Evolutionary conservation across 2,888 invertebrate species (phyloP).

Genomic region (Drosophila mimetica): DNA sequence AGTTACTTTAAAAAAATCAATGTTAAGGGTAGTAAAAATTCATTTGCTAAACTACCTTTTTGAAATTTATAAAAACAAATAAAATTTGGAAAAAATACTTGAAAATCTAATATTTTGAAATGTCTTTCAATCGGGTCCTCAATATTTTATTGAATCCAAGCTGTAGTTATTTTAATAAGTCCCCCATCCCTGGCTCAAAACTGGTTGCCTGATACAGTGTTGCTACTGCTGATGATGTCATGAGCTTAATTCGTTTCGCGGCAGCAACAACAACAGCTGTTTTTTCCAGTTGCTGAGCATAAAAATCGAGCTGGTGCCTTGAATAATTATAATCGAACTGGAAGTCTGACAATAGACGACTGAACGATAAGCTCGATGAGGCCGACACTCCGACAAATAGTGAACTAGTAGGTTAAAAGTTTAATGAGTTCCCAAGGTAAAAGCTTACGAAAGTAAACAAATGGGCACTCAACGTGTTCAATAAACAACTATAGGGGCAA

Average conservation of each 20-base stretch:
- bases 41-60: background rate
- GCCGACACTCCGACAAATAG: slow-evolving; percentile 20
- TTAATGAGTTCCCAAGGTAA: slow-evolving; percentile 73
- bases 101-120: too few species aligned
- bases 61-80: too few species aligned
- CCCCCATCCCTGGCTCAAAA: slow-evolving; percentile 54
- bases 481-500: slow-evolving; percentile 17
- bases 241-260: slow-evolving; percentile 52
- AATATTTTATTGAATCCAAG: background rate
- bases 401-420: slow-evolving; percentile 66
- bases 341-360: slow-evolving; percentile 19
- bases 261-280: slow-evolving; percentile 52
- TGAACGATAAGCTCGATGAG: slow-evolving; percentile 34
- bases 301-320: slow-evolving; percentile 39
- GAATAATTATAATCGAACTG: slow-evolving; percentile 47
- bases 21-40: too few species aligned
- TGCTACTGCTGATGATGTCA: slow-evolving; percentile 60
- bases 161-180: background rate
- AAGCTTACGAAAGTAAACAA: slow-evolving; percentile 54
- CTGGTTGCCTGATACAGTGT: slow-evolving; percentile 53
- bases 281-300: slow-evolving; percentile 28
- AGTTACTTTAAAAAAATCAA: too few species aligned
- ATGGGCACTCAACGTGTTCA: slow-evolving; percentile 31
- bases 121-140: too few species aligned
- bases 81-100: too few species aligned